These are phyloP conservation scores for Chelonus formosanus DNA, from an alignment of 2,888 invertebrate species.

Conservation along the genomic window DNA sequence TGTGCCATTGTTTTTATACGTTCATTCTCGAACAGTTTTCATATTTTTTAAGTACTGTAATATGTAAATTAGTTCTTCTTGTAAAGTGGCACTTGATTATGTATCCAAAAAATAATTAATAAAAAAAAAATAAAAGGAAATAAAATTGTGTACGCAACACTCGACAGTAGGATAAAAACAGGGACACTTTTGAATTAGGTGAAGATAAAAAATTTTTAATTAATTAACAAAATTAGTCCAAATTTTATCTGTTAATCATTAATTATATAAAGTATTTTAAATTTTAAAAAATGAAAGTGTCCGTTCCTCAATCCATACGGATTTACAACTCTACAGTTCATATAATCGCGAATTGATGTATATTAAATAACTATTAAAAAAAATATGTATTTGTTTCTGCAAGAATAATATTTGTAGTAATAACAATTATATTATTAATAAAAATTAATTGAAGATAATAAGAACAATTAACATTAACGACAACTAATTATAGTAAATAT, in stretches of 20 bases:
- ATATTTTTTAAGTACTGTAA: constrained; percentile 15
- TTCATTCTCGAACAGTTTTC: background rate
- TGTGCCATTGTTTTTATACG: constrained; percentile 27
- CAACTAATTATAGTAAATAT: too few species aligned
- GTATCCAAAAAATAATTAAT: background rate
- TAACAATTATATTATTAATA: constrained; percentile 30
- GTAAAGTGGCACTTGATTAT: background rate
- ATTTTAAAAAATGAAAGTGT: constrained; percentile 45
- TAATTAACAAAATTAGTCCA: too few species aligned
- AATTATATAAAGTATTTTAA: background rate
- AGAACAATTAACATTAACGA: constrained; percentile 40
- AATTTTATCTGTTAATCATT: too few species aligned
- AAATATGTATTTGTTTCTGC: constrained; percentile 62
- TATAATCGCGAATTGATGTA: constrained; percentile 63
- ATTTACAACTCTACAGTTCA: constrained; percentile 54
- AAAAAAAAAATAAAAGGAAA: constrained; percentile 2
- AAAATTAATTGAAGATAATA: constrained; percentile 44
- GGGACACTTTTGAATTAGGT: constrained; percentile 28
- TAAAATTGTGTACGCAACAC: background rate
- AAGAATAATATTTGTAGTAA: constrained; percentile 55
- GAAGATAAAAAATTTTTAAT: constrained; percentile 22
- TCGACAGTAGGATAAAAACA: constrained; percentile 13
- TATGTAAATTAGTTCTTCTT: constrained; percentile 1
- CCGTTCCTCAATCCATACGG: constrained; percentile 52
- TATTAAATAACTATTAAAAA: constrained; percentile 52